Conservation (phyloP, 2,888 invertebrate species). For the Brachyopa scutellaris region DNA sequence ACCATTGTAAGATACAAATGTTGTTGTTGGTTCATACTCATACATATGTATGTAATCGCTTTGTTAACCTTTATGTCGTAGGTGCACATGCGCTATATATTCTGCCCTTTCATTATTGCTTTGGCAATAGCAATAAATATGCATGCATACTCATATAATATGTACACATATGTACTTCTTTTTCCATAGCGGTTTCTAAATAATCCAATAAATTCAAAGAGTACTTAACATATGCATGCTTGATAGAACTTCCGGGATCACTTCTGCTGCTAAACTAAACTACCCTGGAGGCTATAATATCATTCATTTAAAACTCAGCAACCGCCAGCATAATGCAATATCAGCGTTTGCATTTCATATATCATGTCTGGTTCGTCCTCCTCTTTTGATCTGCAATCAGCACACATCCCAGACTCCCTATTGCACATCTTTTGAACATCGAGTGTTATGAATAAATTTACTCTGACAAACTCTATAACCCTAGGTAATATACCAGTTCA, state of each 20-base stretch:
- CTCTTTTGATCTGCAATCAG: conserved; percentile 48
- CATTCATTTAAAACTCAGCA: conserved; percentile 29
- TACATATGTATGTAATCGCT: too few relatives aligned
- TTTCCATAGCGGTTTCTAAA: neutral
- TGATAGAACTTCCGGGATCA: conserved; percentile 53
- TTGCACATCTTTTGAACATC: conserved; percentile 25
- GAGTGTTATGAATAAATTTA: conserved; percentile 69
- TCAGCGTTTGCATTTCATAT: conserved; percentile 43
- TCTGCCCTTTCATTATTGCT: too few relatives aligned
- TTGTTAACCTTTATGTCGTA: too few relatives aligned
- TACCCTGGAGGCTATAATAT: conserved; percentile 14
- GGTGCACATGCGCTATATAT: too few relatives aligned
- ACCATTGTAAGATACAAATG: too few relatives aligned
- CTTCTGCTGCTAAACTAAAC: conserved; percentile 12
- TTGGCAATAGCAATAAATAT: too few relatives aligned
- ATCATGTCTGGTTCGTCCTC: conserved; percentile 43
- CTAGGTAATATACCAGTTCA: conserved; percentile 5
- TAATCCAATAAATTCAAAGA: conserved; percentile 16
- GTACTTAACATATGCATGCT: neutral
- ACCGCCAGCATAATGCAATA: conserved; percentile 24
- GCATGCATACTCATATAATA: too few relatives aligned
- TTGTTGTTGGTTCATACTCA: too few relatives aligned
- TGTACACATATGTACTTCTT: too few relatives aligned
- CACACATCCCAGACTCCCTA: conserved; percentile 35
- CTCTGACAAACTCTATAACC: conserved; percentile 26